Conservation (phyloP, 1,140 invertebrate species). For the Anadara kagoshimensis region DNA sequence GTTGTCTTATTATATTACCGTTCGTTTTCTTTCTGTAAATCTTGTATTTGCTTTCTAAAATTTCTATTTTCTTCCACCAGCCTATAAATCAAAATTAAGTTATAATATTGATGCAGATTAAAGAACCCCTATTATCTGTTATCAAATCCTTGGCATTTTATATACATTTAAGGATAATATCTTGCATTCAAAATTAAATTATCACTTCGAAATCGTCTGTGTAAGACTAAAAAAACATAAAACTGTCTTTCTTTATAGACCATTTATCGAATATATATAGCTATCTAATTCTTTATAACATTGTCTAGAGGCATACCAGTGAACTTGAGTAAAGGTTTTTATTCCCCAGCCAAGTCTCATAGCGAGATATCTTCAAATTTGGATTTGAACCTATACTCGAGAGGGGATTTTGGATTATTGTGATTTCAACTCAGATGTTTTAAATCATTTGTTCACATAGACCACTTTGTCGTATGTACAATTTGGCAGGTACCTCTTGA, state of each 20-base stretch:
- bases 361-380: too few species aligned
- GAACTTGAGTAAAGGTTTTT: too few species aligned
- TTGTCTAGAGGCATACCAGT: too few species aligned
- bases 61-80: constrained; percentile 22
- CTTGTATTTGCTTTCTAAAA: neutral
- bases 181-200: neutral
- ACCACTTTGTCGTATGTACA: too few species aligned
- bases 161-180: neutral
- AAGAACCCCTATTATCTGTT: too few species aligned
- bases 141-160: neutral
- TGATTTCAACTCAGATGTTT: too few species aligned
- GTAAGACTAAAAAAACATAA: neutral
- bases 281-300: neutral
- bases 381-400: too few species aligned
- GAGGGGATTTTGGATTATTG: too few species aligned
- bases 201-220: neutral
- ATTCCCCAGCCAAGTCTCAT: too few species aligned
- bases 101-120: too few species aligned
- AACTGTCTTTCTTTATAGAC: neutral
- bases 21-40: constrained; percentile 24
- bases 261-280: neutral
- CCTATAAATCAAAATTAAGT: neutral
- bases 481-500: too few species aligned
- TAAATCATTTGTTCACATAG: too few species aligned
- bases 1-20: constrained; percentile 9